phyloP scores from a whole-genome alignment of 1,140 invertebrate genomes.

The Brachionus manjavacas region DNA sequence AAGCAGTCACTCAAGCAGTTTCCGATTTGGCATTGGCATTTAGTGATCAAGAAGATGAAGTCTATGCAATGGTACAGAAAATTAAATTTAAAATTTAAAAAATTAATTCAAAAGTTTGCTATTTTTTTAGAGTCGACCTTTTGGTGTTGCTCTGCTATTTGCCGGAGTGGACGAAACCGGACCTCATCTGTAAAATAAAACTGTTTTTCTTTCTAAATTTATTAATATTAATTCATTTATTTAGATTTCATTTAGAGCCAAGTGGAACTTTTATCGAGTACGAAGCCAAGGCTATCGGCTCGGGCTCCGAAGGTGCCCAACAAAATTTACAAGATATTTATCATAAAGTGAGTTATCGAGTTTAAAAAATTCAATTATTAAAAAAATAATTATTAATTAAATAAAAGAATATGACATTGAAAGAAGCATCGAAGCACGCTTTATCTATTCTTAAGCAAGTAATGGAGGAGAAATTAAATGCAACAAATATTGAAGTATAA shows the following conservation, averaged over 20 bases:
- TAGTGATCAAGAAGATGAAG: conserved; percentile 91
- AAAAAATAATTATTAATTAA: too few relatives aligned
- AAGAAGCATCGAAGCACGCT: conserved; percentile 84
- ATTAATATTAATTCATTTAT: conserved; percentile 32
- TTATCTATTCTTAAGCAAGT: conserved; percentile 96
- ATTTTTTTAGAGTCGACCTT: conserved; percentile 77
- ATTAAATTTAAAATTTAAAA: conserved; percentile 3
- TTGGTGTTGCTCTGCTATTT: conserved; percentile 81
- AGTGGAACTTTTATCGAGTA: conserved; percentile 94
- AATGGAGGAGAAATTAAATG: conserved; percentile 98
- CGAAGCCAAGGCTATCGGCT: conserved; percentile 97
- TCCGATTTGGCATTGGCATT: conserved; percentile 97
- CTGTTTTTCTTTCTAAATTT: not conserved
- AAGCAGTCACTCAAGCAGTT: conserved; percentile 94
- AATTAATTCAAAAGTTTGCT: conserved; percentile 30
- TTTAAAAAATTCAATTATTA: too few relatives aligned
- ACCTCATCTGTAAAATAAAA: conserved; percentile 60
- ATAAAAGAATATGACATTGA: conserved; percentile 85
- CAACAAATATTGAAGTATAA: conserved; percentile 91
- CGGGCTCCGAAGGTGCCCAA: conserved; percentile 96
- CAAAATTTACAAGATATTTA: conserved; percentile 85
- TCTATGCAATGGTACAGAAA: conserved; percentile 72
- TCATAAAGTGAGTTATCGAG: conserved; percentile 74
- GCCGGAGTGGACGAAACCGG: conserved; percentile 63
- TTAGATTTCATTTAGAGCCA: conserved; percentile 92